Base-by-base conservation (phyloP, 2,113 vertebrate genomes). In the Gasterosteus aculeatus region DNA sequence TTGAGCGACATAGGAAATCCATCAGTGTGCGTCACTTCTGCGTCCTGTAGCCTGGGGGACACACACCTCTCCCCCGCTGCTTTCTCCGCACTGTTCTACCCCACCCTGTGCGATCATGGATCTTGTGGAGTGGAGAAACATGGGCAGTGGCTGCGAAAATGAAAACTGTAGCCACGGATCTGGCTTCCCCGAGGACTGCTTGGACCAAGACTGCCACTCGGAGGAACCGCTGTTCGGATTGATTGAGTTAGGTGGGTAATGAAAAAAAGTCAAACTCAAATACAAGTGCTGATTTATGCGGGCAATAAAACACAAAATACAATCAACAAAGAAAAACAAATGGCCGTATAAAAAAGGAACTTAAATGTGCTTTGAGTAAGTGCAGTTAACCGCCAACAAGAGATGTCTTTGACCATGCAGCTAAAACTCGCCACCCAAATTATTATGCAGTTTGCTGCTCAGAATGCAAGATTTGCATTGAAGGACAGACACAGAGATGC, bases 1-100 rank as follows among this genome's bases (percentile, higher is more conserved):
- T 89, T 22, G 60, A 87, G 65, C 41, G 0, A 39, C 67, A 91
- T 72, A 72, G 83, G 82, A 91, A 91, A 92, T 92, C 91, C 70
- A 91, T 92, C 10, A 0, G 35, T 9, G 39, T 85, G 80, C 82
- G 82, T 89, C 89, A 91, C 82, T 60, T 80, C 67, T 67, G 22
- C 41, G 18, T 51, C 62, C 54, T 29, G 85, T 84, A 82, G 79
- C 71, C 84, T 1, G 66, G 70, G 57, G 39, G n/a, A 85, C 76
- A 69, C 63, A 26, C 77, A 22, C 68, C 35, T 69, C 75, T 51
- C 62, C 59, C 44, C 69, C 1, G 26, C 81, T 12, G 68, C 7
- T 54, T 72, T 61, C 51, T 47, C 73, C 1, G 2, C 26, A 18
- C 31, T 2, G 18, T 61, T 57, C 47, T 38, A 7, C 29, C 68